Conservation (phyloP, 2,797 vertebrate genomes). For the Gymnodraco acuticeps region DNA sequence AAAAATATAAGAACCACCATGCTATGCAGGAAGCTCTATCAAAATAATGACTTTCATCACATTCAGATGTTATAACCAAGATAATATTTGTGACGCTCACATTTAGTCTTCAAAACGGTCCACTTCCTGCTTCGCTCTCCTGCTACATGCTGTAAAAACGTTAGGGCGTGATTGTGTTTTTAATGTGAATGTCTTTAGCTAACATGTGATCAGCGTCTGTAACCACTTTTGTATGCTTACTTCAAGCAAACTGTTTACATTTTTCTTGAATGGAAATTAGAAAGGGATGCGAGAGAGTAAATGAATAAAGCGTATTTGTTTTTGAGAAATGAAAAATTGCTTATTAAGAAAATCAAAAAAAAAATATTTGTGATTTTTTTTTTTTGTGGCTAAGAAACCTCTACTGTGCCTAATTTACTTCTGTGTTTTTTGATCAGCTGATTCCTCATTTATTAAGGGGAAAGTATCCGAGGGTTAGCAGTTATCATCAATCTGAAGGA, state of each 20-base stretch:
- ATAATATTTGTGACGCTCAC: slow-evolving; percentile 18
- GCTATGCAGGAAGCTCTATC: slow-evolving; percentile 30
- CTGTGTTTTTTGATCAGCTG: slow-evolving; percentile 36
- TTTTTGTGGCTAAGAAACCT: slow-evolving; percentile 14
- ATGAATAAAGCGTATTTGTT: slow-evolving; percentile 40
- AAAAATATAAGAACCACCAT: slow-evolving; percentile 30
- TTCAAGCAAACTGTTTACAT: slow-evolving; percentile 74
- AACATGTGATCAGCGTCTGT: slow-evolving; percentile 59
- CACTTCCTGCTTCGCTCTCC: slow-evolving; percentile 39
- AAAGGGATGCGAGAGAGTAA: slow-evolving; percentile 17
- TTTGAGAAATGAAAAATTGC: slow-evolving; percentile 26
- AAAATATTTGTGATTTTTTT: slow-evolving; percentile 6
- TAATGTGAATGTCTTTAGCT: slow-evolving; percentile 73
- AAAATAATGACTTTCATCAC: slow-evolving; percentile 10
- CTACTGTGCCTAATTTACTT: slow-evolving; percentile 49
- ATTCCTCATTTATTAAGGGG: slow-evolving; percentile 39
- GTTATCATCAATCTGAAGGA: slow-evolving; percentile 20
- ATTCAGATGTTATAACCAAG: slow-evolving; percentile 26
- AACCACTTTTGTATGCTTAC: slow-evolving; percentile 70
- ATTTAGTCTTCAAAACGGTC: slow-evolving; percentile 13
- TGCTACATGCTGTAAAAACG: slow-evolving; percentile 29
- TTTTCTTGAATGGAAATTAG: slow-evolving; percentile 38
- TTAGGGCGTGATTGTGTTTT: slow-evolving; percentile 45
- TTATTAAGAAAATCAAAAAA: slow-evolving; percentile 30
- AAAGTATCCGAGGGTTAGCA: slow-evolving; percentile 23